Conservation (phyloP, 2,113 vertebrate species). For the Macrotus californicus region DNA sequence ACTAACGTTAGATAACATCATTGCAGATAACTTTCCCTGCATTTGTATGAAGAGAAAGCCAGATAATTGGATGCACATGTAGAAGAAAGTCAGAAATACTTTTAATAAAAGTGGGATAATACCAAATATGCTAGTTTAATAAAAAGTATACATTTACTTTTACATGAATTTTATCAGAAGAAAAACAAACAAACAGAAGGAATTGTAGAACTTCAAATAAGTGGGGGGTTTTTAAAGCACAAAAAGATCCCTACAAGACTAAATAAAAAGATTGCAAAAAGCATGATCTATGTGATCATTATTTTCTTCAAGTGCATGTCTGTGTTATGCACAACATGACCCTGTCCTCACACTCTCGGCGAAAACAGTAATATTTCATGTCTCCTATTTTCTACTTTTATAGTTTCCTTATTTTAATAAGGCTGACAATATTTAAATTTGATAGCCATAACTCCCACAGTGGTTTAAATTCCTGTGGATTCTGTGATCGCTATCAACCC, state of each 20-base stretch:
- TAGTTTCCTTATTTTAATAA: background rate
- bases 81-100: conserved; percentile 22
- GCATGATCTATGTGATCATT: background rate
- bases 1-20: background rate
- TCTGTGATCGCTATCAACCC: background rate
- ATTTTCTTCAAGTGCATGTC: background rate
- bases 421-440: background rate
- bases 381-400: background rate
- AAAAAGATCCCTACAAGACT: background rate
- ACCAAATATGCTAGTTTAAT: background rate
- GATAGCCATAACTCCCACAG: background rate
- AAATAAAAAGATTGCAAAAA: background rate
- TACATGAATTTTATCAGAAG: background rate
- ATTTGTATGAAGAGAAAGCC: background rate
- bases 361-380: background rate
- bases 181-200: background rate
- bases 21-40: background rate
- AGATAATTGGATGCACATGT: background rate
- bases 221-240: background rate
- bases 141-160: conserved; percentile 13
- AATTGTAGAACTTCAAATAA: background rate
- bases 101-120: conserved; percentile 28
- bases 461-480: background rate
- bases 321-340: background rate
- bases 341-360: background rate